Conservation (phyloP, 1,140 invertebrate species). For the Trypoxylus dichotomus region DNA sequence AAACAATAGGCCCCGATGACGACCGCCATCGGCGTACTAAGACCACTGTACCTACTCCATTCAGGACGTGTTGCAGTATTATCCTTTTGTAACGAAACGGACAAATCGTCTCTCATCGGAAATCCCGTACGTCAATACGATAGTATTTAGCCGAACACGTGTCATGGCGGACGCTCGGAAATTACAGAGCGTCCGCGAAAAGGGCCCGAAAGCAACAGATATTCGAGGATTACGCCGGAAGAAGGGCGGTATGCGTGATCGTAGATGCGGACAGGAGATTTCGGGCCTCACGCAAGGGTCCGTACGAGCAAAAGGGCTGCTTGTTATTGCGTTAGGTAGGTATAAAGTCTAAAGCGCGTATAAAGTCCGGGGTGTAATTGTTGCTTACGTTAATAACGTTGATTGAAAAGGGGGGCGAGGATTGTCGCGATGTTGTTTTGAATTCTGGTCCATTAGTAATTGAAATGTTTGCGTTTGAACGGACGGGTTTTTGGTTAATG, state of each 20-base stretch:
- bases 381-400: too few relatives aligned
- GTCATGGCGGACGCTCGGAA: slow-evolving; percentile 13
- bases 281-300: not conserved
- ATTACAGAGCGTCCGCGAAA: not conserved
- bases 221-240: not conserved
- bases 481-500: too few relatives aligned
- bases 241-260: not conserved
- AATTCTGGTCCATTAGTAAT: too few relatives aligned
- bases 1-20: not conserved
- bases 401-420: too few relatives aligned
- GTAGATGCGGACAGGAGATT: not conserved
- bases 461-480: too few relatives aligned
- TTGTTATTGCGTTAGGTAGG: too few relatives aligned
- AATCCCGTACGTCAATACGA: slow-evolving; percentile 24
- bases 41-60: not conserved
- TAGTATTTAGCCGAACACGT: slow-evolving; percentile 32
- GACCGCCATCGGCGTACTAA: not conserved
- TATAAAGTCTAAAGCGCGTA: too few relatives aligned
- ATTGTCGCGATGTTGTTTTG: too few relatives aligned
- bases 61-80: not conserved
- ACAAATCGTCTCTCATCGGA: not conserved
- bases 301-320: not conserved
- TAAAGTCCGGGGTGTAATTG: too few relatives aligned
- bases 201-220: not conserved
- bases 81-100: not conserved